These are phyloP conservation scores for Eriocheir sinensis DNA, from an alignment of 1,140 invertebrate genomes.

Conservation along the genomic window DNA sequence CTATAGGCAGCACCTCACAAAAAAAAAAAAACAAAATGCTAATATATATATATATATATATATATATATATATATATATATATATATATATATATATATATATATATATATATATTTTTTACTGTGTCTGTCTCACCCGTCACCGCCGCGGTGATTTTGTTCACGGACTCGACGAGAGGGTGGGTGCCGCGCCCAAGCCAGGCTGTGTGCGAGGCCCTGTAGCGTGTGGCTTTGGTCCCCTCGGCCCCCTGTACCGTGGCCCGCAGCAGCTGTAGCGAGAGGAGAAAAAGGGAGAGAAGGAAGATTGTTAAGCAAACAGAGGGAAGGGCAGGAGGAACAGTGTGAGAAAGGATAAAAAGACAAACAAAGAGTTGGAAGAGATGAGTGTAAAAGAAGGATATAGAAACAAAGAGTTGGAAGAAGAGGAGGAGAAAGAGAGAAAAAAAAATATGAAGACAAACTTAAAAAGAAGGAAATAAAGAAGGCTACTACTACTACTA, in stretches of 20 bases:
- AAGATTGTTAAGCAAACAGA: too few relatives aligned
- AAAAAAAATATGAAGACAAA: too few relatives aligned
- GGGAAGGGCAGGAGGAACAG: too few relatives aligned
- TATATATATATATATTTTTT: neutral
- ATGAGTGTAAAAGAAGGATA: too few relatives aligned
- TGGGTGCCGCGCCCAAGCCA: slow-evolving; percentile 29
- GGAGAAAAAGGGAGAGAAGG: too few relatives aligned
- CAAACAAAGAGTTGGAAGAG: neutral
- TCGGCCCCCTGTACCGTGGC: neutral
- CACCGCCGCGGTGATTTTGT: slow-evolving; percentile 9
- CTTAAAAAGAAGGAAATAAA: too few relatives aligned
- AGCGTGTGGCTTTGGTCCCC: neutral
- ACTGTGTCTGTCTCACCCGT: slow-evolving; percentile 27
- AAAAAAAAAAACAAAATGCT: too few relatives aligned
- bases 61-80: slow-evolving; percentile 55
- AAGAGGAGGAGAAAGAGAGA: too few relatives aligned
- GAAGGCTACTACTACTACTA: neutral
- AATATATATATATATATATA: slow-evolving; percentile 54
- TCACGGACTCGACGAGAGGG: neutral
- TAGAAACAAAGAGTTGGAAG: neutral
- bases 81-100: slow-evolving; percentile 16
- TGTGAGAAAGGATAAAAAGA: neutral
- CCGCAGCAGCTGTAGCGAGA: neutral
- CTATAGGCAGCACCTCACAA: too few relatives aligned
- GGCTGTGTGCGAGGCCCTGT: slow-evolving; percentile 52